These are phyloP conservation scores for Andrena praecox DNA, from an alignment of 2,888 invertebrate species.

Conservation along the genomic window DNA sequence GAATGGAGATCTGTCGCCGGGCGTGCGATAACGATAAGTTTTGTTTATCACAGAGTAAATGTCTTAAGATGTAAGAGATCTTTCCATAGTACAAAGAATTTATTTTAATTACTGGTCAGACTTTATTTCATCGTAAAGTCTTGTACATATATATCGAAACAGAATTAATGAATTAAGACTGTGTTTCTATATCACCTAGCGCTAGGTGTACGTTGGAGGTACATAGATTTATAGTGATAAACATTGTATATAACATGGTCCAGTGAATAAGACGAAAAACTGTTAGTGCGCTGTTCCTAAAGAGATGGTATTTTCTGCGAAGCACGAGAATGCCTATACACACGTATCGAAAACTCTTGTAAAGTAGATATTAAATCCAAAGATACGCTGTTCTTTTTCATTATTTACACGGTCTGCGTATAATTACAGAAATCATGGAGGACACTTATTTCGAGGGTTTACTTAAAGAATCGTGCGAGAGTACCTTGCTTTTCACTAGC, in stretches of 20 bases:
- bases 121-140: slow-evolving; percentile 61
- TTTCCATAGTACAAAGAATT: slow-evolving; percentile 67
- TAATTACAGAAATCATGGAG: slow-evolving; percentile 41
- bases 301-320: slow-evolving; percentile 60
- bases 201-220: slow-evolving; percentile 63
- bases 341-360: slow-evolving; percentile 52
- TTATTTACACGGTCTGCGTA: slow-evolving; percentile 57
- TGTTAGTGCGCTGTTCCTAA: slow-evolving; percentile 67
- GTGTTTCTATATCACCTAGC: slow-evolving; percentile 66
- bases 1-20: slow-evolving; percentile 29
- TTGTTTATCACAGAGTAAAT: slow-evolving; percentile 49
- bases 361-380: slow-evolving; percentile 63
- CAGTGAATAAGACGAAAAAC: slow-evolving; percentile 63
- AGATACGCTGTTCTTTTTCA: slow-evolving; percentile 56
- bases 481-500: slow-evolving; percentile 44
- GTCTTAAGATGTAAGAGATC: slow-evolving; percentile 49
- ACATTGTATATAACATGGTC: slow-evolving; percentile 63
- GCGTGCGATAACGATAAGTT: slow-evolving; percentile 18
- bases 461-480: slow-evolving; percentile 18
- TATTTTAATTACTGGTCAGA: slow-evolving; percentile 61
- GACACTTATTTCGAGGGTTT: slow-evolving; percentile 38
- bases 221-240: slow-evolving; percentile 64
- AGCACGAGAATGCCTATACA: slow-evolving; percentile 56
- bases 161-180: slow-evolving; percentile 67
- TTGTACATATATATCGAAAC: slow-evolving; percentile 64